Conservation (phyloP, 2,888 invertebrate species). For the Ornithoptera alexandrae region DNA sequence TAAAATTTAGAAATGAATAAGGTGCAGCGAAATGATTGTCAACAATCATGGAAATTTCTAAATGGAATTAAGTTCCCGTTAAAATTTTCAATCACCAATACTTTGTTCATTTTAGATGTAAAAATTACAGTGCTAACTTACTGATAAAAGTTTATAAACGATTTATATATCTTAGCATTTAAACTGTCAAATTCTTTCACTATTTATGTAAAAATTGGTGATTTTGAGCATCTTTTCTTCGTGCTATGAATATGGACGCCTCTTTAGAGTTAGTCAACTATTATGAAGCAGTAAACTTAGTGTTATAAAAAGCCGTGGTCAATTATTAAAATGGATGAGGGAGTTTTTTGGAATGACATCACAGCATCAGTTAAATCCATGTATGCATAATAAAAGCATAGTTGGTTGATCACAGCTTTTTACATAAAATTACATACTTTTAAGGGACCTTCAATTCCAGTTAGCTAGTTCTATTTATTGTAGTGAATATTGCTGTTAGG, state of each 20-base stretch:
- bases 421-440: slow-evolving; percentile 74
- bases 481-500: slow-evolving; percentile 69
- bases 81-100: slow-evolving; percentile 48
- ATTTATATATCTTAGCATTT: slow-evolving; percentile 58
- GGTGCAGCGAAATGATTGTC: slow-evolving; percentile 47
- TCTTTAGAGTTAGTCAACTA: slow-evolving; percentile 76
- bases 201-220: slow-evolving; percentile 70
- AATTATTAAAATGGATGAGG: slow-evolving; percentile 51
- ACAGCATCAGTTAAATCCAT: slow-evolving; percentile 6
- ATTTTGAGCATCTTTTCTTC: slow-evolving; percentile 73
- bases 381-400: slow-evolving; percentile 38
- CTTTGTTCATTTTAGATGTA: slow-evolving; percentile 60
- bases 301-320: slow-evolving; percentile 72
- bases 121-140: slow-evolving; percentile 57
- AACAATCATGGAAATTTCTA: slow-evolving; percentile 56
- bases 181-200: slow-evolving; percentile 59
- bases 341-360: slow-evolving; percentile 27
- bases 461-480: slow-evolving; percentile 79
- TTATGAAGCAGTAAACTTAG: slow-evolving; percentile 76
- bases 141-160: slow-evolving; percentile 59
- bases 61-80: slow-evolving; percentile 78
- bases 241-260: slow-evolving; percentile 76
- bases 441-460: slow-evolving; percentile 80
- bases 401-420: slow-evolving; percentile 72
- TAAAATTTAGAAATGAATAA: slow-evolving; percentile 39